Evolutionary conservation across 2,113 vertebrate genomes (phyloP), one percentile per base, ranked within the genome.

Genomic region (Sphyrna mokarran): DNA sequence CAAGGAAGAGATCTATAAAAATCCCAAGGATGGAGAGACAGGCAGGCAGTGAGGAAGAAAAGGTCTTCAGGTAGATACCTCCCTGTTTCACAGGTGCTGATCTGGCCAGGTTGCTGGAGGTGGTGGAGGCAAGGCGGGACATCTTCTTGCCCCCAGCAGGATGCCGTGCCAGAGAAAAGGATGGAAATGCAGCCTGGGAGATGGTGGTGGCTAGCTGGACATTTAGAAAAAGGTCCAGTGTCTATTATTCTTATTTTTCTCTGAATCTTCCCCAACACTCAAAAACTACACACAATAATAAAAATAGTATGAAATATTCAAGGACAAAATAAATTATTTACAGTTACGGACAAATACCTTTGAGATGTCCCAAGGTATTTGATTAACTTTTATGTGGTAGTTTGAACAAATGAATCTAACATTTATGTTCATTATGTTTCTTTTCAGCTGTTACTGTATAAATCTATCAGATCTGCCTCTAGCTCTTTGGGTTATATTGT

Each of bases 321-420:
- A 91, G 16, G 89, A 63, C 54, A 90, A 90, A 11, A 61, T 63
- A 63, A 91, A 58, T n/a, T 66, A 29, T 63, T 16, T 91, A 63
- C 18, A 66, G n/a, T 63, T 63, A 63, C 58, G 63, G 89, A 63
- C 61, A 91, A 91, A 63, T n/a, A 6, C 13, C 58, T 63, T 33
- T 91, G 58, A 29, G 29, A 4, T 91, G 13, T 72, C 33, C 89
- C 4, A 14, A n/a, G 87, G 89, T 9, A 91, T 91, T 91, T 91
- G 29, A 91, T 63, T 61, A 63, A 33, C 33, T 91, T 91, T 63
- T 61, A 91, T 10, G 63, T 66, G 29, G 89, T 91, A 63, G 63
- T n/a, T n/a, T 91, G 8, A 91, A 14, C 58, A 91, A 91, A 91
- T 63, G 29, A 91, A 91, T 91, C 58, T 89, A 61, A 33, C n/a